Percentiles rank a stretch among this genome's conserved stretches.
Evolutionary conservation across 2,888 invertebrate species (phyloP).

Genomic region (Drosophila hamatofila): DNA sequence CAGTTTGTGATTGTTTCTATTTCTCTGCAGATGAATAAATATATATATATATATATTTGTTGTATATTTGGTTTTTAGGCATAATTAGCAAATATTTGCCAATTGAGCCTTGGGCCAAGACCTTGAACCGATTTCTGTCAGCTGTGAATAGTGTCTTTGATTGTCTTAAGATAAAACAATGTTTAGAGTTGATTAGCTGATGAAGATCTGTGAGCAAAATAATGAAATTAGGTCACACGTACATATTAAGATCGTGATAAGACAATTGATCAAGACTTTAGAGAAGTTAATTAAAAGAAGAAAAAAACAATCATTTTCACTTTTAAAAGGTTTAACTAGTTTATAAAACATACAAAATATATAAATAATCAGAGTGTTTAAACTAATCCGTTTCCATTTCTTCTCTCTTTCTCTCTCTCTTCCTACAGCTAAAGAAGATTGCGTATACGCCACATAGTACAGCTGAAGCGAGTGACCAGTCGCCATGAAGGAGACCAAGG

Average conservation of each 20-base stretch:
- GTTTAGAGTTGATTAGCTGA: constrained; percentile 30
- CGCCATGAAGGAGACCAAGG: constrained; percentile 63
- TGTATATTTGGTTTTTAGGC: constrained; percentile 8
- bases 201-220: constrained; percentile 4
- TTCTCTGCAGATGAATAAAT: neutral
- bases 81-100: constrained; percentile 80
- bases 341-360: neutral
- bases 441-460: constrained; percentile 35
- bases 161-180: constrained; percentile 27
- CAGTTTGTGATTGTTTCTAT: constrained; percentile 29
- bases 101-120: constrained; percentile 65
- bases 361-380: neutral
- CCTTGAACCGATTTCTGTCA: constrained; percentile 64
- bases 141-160: constrained; percentile 15
- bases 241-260: constrained; percentile 3
- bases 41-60: neutral
- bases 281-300: neutral
- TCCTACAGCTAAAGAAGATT: constrained; percentile 14
- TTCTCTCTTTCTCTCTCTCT: neutral
- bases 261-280: neutral
- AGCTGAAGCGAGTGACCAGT: neutral
- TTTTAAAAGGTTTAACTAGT: neutral
- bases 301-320: neutral
- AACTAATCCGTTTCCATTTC: neutral
- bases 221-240: constrained; percentile 1